phyloP scores from a whole-genome alignment of 2,888 invertebrate genomes.

The Mythimna vitellina region DNA sequence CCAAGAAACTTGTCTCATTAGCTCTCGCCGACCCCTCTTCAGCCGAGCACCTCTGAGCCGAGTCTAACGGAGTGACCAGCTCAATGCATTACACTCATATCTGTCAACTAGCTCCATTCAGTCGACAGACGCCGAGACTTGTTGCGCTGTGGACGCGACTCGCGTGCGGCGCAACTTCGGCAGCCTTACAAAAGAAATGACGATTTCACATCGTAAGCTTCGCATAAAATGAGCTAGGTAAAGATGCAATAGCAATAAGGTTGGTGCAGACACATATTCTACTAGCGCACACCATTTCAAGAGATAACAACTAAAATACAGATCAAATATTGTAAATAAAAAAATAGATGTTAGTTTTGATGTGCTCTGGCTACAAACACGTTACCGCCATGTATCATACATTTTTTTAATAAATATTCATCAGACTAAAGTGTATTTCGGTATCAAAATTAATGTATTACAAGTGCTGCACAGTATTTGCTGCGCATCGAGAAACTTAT shows the following conservation, averaged over 20 bases:
- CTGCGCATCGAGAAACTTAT: background rate
- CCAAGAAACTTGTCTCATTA: slow-evolving; percentile 3
- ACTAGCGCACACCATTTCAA: background rate
- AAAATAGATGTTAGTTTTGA: slow-evolving; percentile 8
- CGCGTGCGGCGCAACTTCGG: background rate
- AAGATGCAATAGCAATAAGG: no score
- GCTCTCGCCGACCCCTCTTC: background rate
- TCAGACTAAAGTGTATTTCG: slow-evolving; percentile 20
- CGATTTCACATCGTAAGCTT: background rate
- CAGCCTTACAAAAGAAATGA: background rate
- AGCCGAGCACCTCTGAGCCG: background rate
- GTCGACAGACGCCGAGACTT: background rate
- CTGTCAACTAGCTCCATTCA: background rate
- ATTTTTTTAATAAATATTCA: slow-evolving; percentile 35
- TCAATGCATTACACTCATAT: background rate
- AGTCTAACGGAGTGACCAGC: background rate
- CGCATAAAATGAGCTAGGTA: no score
- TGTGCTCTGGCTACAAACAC: slow-evolving; percentile 25
- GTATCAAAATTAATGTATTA: background rate
- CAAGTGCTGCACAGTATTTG: background rate
- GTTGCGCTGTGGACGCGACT: background rate
- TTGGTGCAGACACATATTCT: no score
- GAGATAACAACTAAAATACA: slow-evolving; percentile 7
- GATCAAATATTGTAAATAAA: slow-evolving; percentile 1
- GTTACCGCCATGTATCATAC: slow-evolving; percentile 18